Conservation (phyloP, 2,797 vertebrate genomes). For the Falco berigora region DNA sequence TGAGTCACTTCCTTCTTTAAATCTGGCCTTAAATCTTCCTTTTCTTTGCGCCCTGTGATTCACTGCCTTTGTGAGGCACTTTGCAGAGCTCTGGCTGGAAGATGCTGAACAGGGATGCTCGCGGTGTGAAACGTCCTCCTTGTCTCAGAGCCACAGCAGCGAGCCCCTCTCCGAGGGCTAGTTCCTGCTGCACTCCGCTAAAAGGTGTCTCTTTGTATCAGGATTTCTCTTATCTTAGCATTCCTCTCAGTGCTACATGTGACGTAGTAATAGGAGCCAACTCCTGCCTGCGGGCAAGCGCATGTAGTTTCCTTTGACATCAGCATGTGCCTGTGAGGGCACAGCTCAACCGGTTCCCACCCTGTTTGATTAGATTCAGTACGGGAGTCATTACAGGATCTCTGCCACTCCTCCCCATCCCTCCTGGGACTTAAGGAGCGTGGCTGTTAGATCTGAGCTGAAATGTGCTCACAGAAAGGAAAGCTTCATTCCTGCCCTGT, state of each 20-base stretch:
- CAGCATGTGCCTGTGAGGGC: not conserved
- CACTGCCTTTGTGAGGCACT: not conserved
- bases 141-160: not conserved
- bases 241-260: not conserved
- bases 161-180: not conserved
- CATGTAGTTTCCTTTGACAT: constrained; percentile 29
- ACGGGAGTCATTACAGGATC: not conserved
- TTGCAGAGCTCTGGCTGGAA: not conserved
- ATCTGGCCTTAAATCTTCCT: constrained; percentile 48
- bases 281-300: not conserved
- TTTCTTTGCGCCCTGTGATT: constrained; percentile 24
- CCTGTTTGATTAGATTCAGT: not conserved
- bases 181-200: not conserved
- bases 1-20: constrained; percentile 58
- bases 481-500: not conserved
- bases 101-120: not conserved
- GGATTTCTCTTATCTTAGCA: not conserved
- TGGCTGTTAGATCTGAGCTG: not conserved
- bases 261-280: not conserved
- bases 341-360: constrained; percentile 24
- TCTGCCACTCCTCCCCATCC: not conserved
- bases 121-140: not conserved
- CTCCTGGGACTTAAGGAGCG: not conserved
- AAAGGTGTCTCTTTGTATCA: not conserved
- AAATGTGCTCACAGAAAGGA: not conserved